Conservation (phyloP, 2,113 vertebrate species). For the Charina bottae region DNA sequence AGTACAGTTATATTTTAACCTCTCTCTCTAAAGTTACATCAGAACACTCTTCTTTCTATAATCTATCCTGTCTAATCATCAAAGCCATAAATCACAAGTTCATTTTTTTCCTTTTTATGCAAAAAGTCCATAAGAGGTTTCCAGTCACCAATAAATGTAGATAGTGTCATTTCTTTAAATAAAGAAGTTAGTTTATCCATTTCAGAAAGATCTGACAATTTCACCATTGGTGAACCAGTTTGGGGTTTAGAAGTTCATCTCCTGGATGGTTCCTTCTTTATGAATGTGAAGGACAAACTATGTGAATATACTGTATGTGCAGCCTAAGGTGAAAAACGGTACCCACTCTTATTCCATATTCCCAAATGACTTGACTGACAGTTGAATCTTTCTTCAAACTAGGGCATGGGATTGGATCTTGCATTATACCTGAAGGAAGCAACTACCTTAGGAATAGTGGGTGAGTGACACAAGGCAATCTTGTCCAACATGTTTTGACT, state of each 20-base stretch:
- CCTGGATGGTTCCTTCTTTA: constrained; percentile 51
- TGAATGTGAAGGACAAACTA: constrained; percentile 68
- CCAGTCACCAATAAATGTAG: too few relatives aligned
- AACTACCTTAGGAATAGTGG: background rate
- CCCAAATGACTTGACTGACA: background rate
- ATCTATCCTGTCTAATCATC: too few relatives aligned
- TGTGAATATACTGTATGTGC: background rate
- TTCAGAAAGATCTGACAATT: too few relatives aligned
- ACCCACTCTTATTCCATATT: background rate
- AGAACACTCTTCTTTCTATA: too few relatives aligned
- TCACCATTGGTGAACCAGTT: background rate
- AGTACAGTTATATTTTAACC: too few relatives aligned
- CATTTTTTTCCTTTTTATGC: too few relatives aligned
- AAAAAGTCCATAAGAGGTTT: too few relatives aligned
- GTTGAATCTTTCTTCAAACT: background rate
- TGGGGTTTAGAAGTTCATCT: constrained; percentile 65
- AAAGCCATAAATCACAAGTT: too few relatives aligned
- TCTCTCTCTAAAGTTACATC: too few relatives aligned
- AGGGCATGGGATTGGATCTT: background rate
- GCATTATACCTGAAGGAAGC: background rate
- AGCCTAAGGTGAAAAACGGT: background rate
- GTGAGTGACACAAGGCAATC: background rate
- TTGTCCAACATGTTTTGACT: background rate
- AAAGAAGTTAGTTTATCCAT: too few relatives aligned
- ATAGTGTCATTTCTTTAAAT: too few relatives aligned